phyloP scores from a whole-genome alignment of 2,113 vertebrate genomes.

The Menura novaehollandiae region DNA sequence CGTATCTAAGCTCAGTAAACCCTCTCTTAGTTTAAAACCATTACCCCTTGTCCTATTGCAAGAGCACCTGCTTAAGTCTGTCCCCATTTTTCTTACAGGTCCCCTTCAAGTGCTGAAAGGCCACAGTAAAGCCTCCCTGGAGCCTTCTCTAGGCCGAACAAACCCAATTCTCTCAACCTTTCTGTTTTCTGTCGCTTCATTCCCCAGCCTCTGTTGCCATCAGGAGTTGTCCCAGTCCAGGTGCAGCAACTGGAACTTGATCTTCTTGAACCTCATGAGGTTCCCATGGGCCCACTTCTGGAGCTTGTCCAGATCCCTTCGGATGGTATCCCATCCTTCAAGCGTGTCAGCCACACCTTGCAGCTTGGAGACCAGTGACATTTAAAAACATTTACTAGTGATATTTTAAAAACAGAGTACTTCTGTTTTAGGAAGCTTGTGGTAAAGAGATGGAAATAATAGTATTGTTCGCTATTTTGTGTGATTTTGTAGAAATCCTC shows the following conservation, averaged over 20 bases:
- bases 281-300: neutral
- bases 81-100: neutral
- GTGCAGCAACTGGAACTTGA: neutral
- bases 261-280: accelerated
- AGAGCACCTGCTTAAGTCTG: neutral
- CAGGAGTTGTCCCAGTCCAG: neutral
- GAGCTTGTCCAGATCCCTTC: neutral
- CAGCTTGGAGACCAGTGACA: neutral
- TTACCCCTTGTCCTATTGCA: neutral
- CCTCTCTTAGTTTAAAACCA: neutral
- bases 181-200: neutral
- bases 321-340: neutral
- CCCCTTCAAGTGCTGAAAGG: neutral
- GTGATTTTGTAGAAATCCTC: neutral
- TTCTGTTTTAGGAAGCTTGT: neutral
- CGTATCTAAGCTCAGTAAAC: neutral
- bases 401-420: neutral
- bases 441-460: neutral
- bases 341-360: accelerated
- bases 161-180: neutral
- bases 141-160: neutral
- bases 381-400: neutral
- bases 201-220: neutral
- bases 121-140: neutral
- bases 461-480: neutral